Evolutionary conservation across 2,113 vertebrate genomes (phyloP), one percentile per base, ranked within the genome.

Genomic region (Centropristis striata): DNA sequence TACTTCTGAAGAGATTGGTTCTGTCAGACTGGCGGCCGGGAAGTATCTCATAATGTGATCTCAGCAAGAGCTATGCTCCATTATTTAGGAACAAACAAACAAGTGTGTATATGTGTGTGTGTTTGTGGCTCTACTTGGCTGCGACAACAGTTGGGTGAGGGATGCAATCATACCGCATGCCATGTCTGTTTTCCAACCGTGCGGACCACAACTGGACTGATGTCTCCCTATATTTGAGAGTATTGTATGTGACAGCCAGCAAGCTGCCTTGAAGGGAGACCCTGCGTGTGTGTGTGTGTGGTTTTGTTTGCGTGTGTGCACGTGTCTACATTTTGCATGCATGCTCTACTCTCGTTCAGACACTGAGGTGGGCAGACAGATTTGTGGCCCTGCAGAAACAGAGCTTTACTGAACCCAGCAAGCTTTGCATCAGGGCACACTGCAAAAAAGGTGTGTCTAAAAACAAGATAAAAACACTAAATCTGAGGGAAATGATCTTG

Each of bases 71-170:
- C 54, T 18, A 4, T 18, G 57, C 66, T 92, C 71, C 74, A 83
- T 92, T 86, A 88, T 92, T 92, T 63, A 93, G 37, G 25, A 54
- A 57, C 63, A 77, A 32, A 86, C 63, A 83, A 79, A 77, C 66
- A 60, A 67, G 39, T 46, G 61, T 58, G 32, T 63, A 66, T 27
- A 32, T 59, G 16, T 36, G 20, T 36, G 50, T 15, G n/a, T 60
- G 27, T 13, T 4, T 50, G 53, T 50, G 32, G 25, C 16, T 65
- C 2, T 21, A 21, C 47, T 23, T 32, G 5, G 41, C 25, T 28
- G 32, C 2, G 32, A 64, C 42, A 47, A 49, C 25, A 14, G 69
- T 28, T 58, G 23, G 16, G 23, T 20, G 61, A 47, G 16, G 14
- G 12, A 76, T 27, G 51, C n/a, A 47, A 16, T 64, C 46, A 37